Evolutionary conservation across 2,113 vertebrate species (phyloP).

Genomic region (Chaenocephalus aceratus): DNA sequence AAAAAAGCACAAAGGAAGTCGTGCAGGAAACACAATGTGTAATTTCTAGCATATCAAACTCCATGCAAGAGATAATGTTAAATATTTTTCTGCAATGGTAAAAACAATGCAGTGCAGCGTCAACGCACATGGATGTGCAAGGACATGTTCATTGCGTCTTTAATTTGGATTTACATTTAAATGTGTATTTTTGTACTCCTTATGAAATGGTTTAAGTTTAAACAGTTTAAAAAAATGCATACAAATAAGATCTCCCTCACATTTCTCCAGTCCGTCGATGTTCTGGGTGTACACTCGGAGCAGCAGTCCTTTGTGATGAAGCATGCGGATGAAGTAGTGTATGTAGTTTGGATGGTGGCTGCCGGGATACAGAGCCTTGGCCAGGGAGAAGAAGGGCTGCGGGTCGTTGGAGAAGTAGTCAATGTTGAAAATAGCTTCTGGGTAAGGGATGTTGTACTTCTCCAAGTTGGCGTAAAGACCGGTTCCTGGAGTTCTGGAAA

Average conservation of each 20-base stretch:
- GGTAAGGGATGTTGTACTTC: constrained; percentile 83
- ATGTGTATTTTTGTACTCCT: background rate
- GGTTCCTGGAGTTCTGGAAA: constrained; percentile 83
- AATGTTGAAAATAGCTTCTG: constrained; percentile 85
- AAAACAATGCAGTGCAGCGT: too few relatives aligned
- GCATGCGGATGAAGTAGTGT: constrained; percentile 79
- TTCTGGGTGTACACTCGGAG: constrained; percentile 87
- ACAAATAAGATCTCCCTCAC: constrained; percentile 65
- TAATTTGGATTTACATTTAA: background rate
- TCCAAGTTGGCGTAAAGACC: constrained; percentile 85
- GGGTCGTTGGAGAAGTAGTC: constrained; percentile 82
- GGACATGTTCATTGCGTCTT: too few relatives aligned
- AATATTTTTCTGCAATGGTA: too few relatives aligned
- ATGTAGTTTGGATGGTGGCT: constrained; percentile 78
- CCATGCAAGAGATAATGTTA: too few relatives aligned
- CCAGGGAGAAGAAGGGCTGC: constrained; percentile 83
- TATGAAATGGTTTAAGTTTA: background rate
- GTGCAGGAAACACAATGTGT: too few relatives aligned
- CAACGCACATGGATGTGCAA: too few relatives aligned
- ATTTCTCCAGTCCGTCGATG: constrained; percentile 87
- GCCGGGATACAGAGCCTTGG: constrained; percentile 84
- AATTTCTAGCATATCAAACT: too few relatives aligned
- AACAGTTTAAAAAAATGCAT: background rate
- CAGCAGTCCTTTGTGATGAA: constrained; percentile 85
- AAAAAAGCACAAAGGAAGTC: too few relatives aligned